Base-by-base conservation (phyloP, 2,113 vertebrate species). In the Nothoprocta perdicaria region DNA sequence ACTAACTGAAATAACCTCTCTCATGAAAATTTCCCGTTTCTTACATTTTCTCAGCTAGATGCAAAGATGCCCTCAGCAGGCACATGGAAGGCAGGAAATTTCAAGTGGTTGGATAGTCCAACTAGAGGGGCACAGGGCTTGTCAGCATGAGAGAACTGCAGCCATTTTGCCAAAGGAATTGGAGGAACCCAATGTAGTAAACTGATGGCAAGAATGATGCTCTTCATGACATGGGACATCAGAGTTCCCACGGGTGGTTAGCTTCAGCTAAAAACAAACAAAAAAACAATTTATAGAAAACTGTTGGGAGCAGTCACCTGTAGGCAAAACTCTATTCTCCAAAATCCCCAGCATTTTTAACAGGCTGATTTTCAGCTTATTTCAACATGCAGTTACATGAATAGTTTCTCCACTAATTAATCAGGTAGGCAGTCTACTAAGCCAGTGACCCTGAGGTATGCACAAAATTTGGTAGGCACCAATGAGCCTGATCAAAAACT, bases 281-380 rank as follows among this genome's bases (percentile, higher is more conserved):
- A 48, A 80, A 12, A 26, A 77, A 35, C 14, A 75, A 11, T 67
- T 80, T 31, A 6, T 31, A 58, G 31, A 23, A 68, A 58, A 43
- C n/a, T 45, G 8, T 2, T 63, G 14, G 38, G 77, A 43, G 27
- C 1, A 6, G 18, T 80, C 12, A 68, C 1, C 3, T 0, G 0
- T 55, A 61, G 77, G 26, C 13, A 48, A 57, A 12, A 7, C 76
- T 76, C 40, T 63, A 11, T 22, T 86, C 52, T 93, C 58, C 78
- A 62, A 84, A 88, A 43, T 10, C 0, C 75, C 19, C 26, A 60
- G 3, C 3, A 46, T 61, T 80, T 80, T 84, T 29, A 80, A 11
- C 11, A 52, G 33, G 14, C 2, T 83, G 31, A 72, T 71, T 86
- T 89, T 61, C 45, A 77, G n/a, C 41, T 82, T n/a, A 52, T 90